These are phyloP conservation scores for Trematomus bernacchii DNA, from an alignment of 2,797 vertebrate species.

Conservation along the genomic window DNA sequence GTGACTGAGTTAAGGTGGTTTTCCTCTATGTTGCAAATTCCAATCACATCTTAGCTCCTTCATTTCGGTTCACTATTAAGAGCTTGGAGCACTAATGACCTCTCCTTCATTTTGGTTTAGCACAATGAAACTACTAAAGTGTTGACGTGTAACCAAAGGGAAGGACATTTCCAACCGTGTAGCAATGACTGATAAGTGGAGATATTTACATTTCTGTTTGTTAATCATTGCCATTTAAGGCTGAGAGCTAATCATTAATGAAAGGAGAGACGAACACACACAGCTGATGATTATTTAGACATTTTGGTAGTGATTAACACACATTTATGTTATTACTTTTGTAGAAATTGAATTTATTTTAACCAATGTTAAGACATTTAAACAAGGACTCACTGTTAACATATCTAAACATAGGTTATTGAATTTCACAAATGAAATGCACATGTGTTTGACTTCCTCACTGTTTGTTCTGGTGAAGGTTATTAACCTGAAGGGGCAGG, in stretches of 20 bases:
- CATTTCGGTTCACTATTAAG: conserved; percentile 14
- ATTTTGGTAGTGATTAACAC: neutral
- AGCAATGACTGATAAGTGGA: conserved; percentile 50
- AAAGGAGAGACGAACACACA: neutral
- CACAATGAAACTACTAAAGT: conserved; percentile 55
- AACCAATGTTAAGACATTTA: neutral
- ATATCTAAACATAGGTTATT: too few relatives aligned
- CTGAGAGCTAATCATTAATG: conserved; percentile 49
- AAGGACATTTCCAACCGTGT: neutral
- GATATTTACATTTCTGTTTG: conserved; percentile 13
- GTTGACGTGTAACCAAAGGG: conserved; percentile 64
- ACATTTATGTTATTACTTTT: conserved; percentile 9
- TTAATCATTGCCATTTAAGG: conserved; percentile 44
- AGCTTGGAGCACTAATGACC: conserved; percentile 19
- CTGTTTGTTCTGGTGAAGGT: conserved; percentile 59
- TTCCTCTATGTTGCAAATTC: neutral
- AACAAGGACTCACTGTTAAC: neutral
- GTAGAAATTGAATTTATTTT: neutral
- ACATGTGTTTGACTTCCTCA: conserved; percentile 36
- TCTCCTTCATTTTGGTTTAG: conserved; percentile 31
- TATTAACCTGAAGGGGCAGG: conserved; percentile 51
- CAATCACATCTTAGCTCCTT: neutral
- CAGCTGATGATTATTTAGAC: neutral
- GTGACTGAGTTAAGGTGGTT: conserved; percentile 45
- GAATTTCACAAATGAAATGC: conserved; percentile 5